phyloP scores from a whole-genome alignment of 2,888 invertebrate genomes.

The Coecobrya sp. region DNA sequence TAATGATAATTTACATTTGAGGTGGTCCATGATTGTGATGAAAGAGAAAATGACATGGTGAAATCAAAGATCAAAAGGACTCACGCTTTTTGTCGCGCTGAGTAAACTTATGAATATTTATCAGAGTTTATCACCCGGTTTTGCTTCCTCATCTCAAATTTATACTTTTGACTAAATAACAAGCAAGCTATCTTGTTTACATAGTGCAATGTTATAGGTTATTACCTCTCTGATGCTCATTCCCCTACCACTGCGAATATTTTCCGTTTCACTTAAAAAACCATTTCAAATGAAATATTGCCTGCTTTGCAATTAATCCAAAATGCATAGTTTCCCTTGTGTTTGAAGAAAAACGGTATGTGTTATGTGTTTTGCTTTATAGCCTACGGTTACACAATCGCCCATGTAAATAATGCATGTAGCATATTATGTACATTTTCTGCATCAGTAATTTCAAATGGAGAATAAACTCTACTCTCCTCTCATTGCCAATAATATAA shows the following conservation, averaged over 20 bases:
- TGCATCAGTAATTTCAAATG: slow-evolving; percentile 20
- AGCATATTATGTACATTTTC: background rate
- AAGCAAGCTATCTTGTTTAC: background rate
- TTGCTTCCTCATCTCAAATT: background rate
- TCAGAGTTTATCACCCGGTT: slow-evolving; percentile 43
- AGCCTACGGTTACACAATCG: background rate
- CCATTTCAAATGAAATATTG: slow-evolving; percentile 3
- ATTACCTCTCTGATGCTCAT: background rate
- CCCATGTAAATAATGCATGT: slow-evolving; percentile 3
- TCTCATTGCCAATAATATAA: background rate
- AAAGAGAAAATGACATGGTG: slow-evolving; percentile 80
- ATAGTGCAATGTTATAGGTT: background rate
- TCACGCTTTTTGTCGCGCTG: slow-evolving; percentile 68
- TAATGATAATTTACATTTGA: slow-evolving; percentile 23
- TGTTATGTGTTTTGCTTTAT: background rate
- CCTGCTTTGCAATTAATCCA: slow-evolving; percentile 3
- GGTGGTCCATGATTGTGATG: slow-evolving; percentile 34
- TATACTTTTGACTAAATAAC: background rate
- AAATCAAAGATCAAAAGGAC: slow-evolving; percentile 82
- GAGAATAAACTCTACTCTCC: background rate
- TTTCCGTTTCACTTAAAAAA: background rate
- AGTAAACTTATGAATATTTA: slow-evolving; percentile 82
- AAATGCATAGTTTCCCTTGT: background rate
- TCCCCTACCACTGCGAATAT: background rate
- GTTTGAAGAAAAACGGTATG: background rate